Evolutionary conservation across 2,888 invertebrate species (phyloP).

Genomic region (Scaeva pyrastri): DNA sequence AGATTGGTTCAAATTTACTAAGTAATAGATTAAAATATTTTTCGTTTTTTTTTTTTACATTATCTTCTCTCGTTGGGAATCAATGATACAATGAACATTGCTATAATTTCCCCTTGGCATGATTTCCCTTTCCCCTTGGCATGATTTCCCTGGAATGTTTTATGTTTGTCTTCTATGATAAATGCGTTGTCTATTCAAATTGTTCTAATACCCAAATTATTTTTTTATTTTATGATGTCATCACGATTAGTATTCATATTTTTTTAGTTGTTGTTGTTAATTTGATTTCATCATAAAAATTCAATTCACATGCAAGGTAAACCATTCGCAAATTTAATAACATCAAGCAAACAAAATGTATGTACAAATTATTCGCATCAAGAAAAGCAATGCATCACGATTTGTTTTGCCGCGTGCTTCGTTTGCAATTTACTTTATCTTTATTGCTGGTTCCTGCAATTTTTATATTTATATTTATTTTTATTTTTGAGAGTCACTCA

Average conservation of each 20-base stretch:
- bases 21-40: no score
- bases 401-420: slow-evolving; percentile 45
- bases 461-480: slow-evolving; percentile 44
- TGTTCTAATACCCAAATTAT: slow-evolving; percentile 8
- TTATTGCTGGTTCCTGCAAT: slow-evolving; percentile 72
- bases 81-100: no score
- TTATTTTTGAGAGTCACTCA: slow-evolving; percentile 30
- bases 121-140: not conserved
- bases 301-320: slow-evolving; percentile 52
- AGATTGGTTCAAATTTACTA: no score
- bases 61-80: no score
- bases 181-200: not conserved
- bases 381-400: slow-evolving; percentile 53
- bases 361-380: not conserved
- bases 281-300: slow-evolving; percentile 32
- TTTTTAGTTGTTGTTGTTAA: not conserved
- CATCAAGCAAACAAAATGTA: slow-evolving; percentile 27
- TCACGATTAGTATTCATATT: slow-evolving; percentile 32
- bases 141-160: not conserved
- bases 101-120: no score
- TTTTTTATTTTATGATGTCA: slow-evolving; percentile 69
- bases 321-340: slow-evolving; percentile 27
- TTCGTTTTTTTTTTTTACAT: no score
- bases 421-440: slow-evolving; percentile 64
- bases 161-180: not conserved